phyloP scores from a whole-genome alignment of 2,113 vertebrate genomes.

The Mastomys coucha region DNA sequence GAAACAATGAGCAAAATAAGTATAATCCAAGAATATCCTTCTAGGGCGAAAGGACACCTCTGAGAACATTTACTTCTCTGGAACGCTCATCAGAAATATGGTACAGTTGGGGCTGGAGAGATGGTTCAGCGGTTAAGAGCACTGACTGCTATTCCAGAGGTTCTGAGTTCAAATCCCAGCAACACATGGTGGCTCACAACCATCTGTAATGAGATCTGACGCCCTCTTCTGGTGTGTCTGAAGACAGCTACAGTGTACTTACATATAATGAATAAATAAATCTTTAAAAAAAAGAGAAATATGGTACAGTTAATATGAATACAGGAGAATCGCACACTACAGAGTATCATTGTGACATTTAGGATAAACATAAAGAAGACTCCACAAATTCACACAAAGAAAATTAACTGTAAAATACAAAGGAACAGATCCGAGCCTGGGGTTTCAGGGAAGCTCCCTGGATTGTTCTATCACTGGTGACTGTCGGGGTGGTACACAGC shows the following conservation, averaged over 20 bases:
- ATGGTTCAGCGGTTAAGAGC: too few species aligned
- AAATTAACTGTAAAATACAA: background rate
- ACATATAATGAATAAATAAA: too few species aligned
- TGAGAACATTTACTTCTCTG: background rate
- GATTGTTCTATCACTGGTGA: background rate
- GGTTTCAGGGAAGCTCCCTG: background rate
- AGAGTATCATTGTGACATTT: background rate
- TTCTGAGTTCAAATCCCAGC: too few species aligned
- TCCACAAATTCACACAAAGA: background rate
- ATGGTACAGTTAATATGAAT: background rate
- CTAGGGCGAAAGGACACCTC: slow-evolving; percentile 19
- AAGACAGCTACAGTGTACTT: too few species aligned
- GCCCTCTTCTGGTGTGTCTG: too few species aligned
- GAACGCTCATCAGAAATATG: background rate
- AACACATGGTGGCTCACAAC: too few species aligned
- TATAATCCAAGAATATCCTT: slow-evolving; percentile 9
- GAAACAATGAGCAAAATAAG: background rate
- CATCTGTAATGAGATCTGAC: too few species aligned
- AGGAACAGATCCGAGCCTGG: background rate
- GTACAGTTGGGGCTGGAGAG: too few species aligned
- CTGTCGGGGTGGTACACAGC: background rate
- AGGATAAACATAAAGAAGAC: background rate
- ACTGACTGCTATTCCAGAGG: too few species aligned
- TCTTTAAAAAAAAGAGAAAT: background rate
- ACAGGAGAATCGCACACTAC: background rate